Percentiles rank a stretch among this genome's conserved stretches.
Evolutionary conservation across 1,140 invertebrate species (phyloP).

Genomic region (Hyles vespertilio): DNA sequence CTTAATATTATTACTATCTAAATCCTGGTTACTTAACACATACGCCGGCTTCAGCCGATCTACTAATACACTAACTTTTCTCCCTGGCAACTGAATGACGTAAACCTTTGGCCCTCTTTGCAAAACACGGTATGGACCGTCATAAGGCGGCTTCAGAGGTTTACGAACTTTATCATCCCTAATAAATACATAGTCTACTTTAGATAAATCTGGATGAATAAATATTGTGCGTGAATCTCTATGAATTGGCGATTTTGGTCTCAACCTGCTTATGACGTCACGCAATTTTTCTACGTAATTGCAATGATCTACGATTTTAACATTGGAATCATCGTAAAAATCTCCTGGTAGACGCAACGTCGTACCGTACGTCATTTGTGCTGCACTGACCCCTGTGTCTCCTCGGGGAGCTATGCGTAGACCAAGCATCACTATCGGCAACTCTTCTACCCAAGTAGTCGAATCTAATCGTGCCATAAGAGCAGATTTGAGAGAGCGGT

Average conservation of each 20-base stretch:
- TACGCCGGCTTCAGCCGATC: no score
- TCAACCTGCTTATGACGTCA: not conserved
- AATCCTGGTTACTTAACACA: no score
- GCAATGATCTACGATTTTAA: no score
- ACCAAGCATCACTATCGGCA: conserved; percentile 5
- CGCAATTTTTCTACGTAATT: not conserved
- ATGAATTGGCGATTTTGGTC: not conserved
- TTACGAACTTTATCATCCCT: not conserved
- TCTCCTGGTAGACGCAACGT: conserved; percentile 10
- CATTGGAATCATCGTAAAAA: conserved; percentile 3
- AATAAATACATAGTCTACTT: conserved; percentile 5
- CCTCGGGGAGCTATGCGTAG: not conserved
- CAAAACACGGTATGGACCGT: no score
- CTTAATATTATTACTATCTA: no score
- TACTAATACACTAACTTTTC: no score
- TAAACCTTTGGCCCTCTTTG: no score
- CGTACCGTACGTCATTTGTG: conserved; percentile 7
- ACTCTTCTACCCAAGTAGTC: conserved; percentile 4
- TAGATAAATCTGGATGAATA: not conserved
- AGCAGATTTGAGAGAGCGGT: not conserved
- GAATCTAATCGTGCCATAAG: conserved; percentile 1
- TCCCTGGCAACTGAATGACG: no score
- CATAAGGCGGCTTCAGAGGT: no score
- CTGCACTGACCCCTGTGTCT: conserved; percentile 7
- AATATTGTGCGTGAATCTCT: not conserved